A percentile compares a stretch with the other conserved stretches of the same genome.
Evolutionary conservation across 2,797 vertebrate species (phyloP).

Genomic region (Sparus aurata): DNA sequence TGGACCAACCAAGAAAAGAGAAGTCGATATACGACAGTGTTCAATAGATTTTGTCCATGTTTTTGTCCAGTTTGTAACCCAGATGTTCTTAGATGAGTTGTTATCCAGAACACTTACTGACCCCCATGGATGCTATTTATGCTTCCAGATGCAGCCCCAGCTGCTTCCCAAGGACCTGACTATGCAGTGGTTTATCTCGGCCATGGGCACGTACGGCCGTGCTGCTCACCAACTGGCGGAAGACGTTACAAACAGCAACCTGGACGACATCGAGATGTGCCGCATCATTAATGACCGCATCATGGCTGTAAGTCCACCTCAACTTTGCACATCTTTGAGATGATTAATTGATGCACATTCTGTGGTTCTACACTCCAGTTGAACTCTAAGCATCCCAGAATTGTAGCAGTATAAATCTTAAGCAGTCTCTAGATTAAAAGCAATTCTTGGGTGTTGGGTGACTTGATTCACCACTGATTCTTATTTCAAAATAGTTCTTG

Average conservation of each 20-base stretch:
- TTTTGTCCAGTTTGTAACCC: neutral
- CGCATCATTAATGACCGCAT: conserved; percentile 93
- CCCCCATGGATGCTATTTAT: neutral
- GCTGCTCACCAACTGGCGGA: conserved; percentile 78
- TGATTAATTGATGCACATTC: neutral
- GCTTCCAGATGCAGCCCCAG: conserved; percentile 54
- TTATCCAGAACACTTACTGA: neutral
- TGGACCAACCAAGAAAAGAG: too few relatives aligned
- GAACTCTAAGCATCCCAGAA: neutral
- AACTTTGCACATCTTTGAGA: neutral
- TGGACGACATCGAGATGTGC: conserved; percentile 86
- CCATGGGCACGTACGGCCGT: conserved; percentile 88
- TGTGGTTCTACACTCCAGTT: neutral
- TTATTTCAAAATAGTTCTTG: too few relatives aligned
- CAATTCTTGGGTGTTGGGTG: too few relatives aligned
- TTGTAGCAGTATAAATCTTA: too few relatives aligned
- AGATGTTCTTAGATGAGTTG: neutral
- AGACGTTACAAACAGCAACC: conserved; percentile 86
- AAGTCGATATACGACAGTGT: too few relatives aligned
- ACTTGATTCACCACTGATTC: too few relatives aligned
- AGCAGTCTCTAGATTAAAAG: too few relatives aligned
- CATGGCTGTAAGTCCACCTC: conserved; percentile 87
- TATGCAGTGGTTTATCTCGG: conserved; percentile 89
- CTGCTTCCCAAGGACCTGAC: conserved; percentile 81
- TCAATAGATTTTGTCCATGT: neutral